Evolutionary conservation across 1,140 invertebrate genomes (phyloP).

Genomic region (Ganaspis sp.): DNA sequence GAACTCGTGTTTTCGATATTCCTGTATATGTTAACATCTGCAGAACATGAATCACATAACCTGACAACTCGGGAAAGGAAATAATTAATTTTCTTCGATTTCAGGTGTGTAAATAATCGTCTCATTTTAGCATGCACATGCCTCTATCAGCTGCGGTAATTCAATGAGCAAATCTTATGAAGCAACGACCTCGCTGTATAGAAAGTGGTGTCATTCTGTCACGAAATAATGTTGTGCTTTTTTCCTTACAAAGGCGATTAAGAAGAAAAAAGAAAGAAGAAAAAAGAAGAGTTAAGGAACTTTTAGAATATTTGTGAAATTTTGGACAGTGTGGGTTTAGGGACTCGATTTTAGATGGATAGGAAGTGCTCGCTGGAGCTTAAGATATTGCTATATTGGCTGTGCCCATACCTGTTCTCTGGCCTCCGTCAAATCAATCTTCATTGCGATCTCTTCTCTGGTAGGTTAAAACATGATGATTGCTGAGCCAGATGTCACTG

Average conservation of each 20-base stretch:
- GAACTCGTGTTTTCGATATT: slow-evolving; percentile 5
- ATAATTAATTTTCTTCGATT: slow-evolving; percentile 1
- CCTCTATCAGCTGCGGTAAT: not conserved
- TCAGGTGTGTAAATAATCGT: not conserved
- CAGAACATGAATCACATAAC: slow-evolving; percentile 14
- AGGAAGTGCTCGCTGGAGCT: not conserved
- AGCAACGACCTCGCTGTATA: too few species aligned
- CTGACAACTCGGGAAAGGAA: slow-evolving; percentile 15
- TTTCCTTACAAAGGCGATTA: too few species aligned
- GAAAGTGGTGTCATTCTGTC: too few species aligned
- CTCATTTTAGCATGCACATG: not conserved
- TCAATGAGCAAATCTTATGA: too few species aligned
- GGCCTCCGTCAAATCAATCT: slow-evolving; percentile 98
- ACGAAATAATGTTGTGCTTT: too few species aligned
- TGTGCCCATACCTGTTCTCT: slow-evolving; percentile 92
- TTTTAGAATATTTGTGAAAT: too few species aligned
- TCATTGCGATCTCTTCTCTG: slow-evolving; percentile 98
- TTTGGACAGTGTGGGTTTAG: too few species aligned
- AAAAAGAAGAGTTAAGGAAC: too few species aligned
- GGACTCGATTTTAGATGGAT: too few species aligned
- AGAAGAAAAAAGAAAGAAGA: too few species aligned
- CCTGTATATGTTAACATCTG: slow-evolving; percentile 10
- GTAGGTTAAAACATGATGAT: too few species aligned
- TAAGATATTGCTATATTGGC: not conserved
- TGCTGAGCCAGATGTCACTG: too few species aligned